Evolutionary conservation across 2,797 vertebrate genomes (phyloP), one percentile per base, ranked within the genome.

Genomic region (Anguilla obscura): DNA sequence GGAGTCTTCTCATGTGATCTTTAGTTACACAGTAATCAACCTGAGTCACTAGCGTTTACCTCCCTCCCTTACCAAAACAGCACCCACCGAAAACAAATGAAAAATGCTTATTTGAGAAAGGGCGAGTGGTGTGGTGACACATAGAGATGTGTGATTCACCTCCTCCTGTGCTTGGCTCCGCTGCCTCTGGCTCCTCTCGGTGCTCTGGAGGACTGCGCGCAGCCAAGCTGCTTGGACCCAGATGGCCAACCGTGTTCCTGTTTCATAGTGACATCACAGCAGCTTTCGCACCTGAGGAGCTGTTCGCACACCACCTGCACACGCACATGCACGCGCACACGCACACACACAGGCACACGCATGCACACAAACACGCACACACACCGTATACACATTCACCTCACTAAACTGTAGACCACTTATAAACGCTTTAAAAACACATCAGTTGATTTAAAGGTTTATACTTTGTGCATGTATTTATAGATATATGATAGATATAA

Each of bases 91-190:
- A 92, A 90, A 89, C 91, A 90, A 88, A 85, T 91, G 87, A 91
- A 85, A 90, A 86, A 88, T 86, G 89, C 14, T n/a, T n/a, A 80
- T 88, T 79, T 71, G 86, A 91, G 87, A 92, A 90, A 92, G n/a
- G 89, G 90, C 89, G 82, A 92, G 91, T 90, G 90, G 86, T 45
- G 86, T 74, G 30, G 89, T 89, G 89, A 92, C 92, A 92, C 91
- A 91, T 92, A 90, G 91, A 89, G 33, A 91, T 84, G 91, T 89
- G 91, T 95, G 95, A 95, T 93, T 96, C 95, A 96, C 76, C 88
- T 63, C 86, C 71, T 79, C 91, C 60, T 66, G 60, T n/a, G 24
- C 60, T 63, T 6, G 60, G 60, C 60, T 66, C 60, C 60, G 4
- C 18, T 2, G 24, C 24, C 45, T 48, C 86, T 93, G 91, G 93